These are phyloP conservation scores for Myathropa florea DNA, from an alignment of 2,888 invertebrate species.

Conservation along the genomic window DNA sequence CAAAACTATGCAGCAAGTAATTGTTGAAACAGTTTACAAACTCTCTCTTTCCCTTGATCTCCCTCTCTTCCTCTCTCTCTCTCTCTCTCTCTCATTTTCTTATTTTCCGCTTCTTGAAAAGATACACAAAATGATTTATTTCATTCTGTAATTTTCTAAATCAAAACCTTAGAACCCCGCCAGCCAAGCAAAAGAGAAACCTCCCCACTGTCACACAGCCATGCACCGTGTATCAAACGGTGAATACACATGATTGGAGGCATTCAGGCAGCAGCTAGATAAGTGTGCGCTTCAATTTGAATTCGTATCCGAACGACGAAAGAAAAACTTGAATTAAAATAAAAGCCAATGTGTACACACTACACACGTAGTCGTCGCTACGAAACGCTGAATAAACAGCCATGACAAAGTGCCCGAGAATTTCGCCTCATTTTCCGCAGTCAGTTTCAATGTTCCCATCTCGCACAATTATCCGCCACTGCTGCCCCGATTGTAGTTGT, in stretches of 20 bases:
- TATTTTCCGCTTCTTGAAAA: background rate
- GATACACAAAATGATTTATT: background rate
- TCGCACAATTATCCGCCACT: conserved; percentile 4
- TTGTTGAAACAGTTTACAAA: background rate
- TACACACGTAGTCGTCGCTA: background rate
- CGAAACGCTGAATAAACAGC: conserved; percentile 15
- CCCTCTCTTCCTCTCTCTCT: no score
- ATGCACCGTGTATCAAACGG: background rate
- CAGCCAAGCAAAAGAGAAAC: background rate
- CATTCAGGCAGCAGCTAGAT: conserved; percentile 24
- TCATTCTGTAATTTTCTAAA: conserved; percentile 26
- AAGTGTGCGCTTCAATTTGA: conserved; percentile 40
- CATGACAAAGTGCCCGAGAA: conserved; percentile 49
- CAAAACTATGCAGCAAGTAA: background rate
- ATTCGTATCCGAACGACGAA: background rate
- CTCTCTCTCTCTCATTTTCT: background rate
- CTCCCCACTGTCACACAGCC: background rate
- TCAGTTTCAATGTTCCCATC: conserved; percentile 23
- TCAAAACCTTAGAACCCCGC: conserved; percentile 4
- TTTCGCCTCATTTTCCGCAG: conserved; percentile 43
- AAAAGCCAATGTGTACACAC: conserved; percentile 14
- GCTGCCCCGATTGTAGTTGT: background rate
- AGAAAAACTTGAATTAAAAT: conserved; percentile 29
- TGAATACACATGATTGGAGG: conserved; percentile 21
- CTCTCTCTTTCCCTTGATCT: background rate